These are phyloP conservation scores for Octodonta nipae DNA, from an alignment of 2,888 invertebrate genomes.

Conservation along the genomic window DNA sequence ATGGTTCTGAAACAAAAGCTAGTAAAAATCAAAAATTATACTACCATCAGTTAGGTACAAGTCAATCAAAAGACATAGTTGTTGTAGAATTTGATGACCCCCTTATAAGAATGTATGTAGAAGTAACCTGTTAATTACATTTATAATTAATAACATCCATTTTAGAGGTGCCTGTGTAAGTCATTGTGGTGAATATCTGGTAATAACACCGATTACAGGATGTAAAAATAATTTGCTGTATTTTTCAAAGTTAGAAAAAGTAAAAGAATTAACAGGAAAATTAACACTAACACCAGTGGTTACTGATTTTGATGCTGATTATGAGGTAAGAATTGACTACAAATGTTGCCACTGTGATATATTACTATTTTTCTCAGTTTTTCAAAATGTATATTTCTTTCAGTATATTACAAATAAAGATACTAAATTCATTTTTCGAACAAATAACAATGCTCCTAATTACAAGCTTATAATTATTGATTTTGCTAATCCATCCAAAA, in stretches of 20 bases:
- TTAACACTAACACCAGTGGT: slow-evolving; percentile 68
- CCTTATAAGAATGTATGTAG: slow-evolving; percentile 71
- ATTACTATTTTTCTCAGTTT: slow-evolving; percentile 3
- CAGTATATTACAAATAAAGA: slow-evolving; percentile 86
- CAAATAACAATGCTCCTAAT: slow-evolving; percentile 87
- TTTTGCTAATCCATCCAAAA: slow-evolving; percentile 53
- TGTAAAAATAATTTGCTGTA: slow-evolving; percentile 85
- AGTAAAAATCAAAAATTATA: slow-evolving; percentile 86
- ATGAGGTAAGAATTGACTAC: slow-evolving; percentile 51
- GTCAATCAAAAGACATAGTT: slow-evolving; percentile 73
- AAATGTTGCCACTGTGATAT: too few species aligned
- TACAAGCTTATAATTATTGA: slow-evolving; percentile 78
- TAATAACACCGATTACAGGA: slow-evolving; percentile 71
- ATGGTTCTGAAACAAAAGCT: slow-evolving; percentile 81
- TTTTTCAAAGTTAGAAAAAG: slow-evolving; percentile 62
- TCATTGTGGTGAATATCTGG: slow-evolving; percentile 81
- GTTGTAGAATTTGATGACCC: slow-evolving; percentile 87
- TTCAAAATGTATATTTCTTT: slow-evolving; percentile 25
- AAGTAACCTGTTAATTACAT: not conserved
- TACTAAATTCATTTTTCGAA: slow-evolving; percentile 69
- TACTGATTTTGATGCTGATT: slow-evolving; percentile 83
- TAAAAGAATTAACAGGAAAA: slow-evolving; percentile 48
- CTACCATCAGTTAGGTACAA: slow-evolving; percentile 78
- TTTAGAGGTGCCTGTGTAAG: slow-evolving; percentile 69
- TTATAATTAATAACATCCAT: slow-evolving; percentile 10